Conservation (phyloP, 2,797 vertebrate species). For the Pipistrellus nathusii region DNA sequence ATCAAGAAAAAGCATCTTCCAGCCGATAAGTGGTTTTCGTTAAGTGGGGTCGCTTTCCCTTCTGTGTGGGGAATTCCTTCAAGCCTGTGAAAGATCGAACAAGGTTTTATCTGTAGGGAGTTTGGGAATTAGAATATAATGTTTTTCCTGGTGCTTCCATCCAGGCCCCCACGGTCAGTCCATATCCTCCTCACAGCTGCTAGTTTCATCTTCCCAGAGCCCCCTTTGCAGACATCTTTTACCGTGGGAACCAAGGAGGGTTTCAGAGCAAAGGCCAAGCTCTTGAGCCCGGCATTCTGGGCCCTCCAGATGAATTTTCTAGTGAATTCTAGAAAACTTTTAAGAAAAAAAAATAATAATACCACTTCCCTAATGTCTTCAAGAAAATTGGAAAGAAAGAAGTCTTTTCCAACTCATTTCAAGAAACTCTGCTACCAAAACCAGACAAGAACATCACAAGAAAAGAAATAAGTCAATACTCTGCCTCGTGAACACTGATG, state of each 20-base stretch:
- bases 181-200: background rate
- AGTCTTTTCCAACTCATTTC: constrained; percentile 37
- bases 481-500: background rate
- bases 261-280: constrained; percentile 17
- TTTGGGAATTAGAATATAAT: constrained; percentile 26
- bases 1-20: background rate
- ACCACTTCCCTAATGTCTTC: background rate
- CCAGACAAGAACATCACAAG: background rate
- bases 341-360: background rate
- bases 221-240: background rate
- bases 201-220: constrained; percentile 20
- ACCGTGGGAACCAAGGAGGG: background rate
- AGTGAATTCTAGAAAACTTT: background rate
- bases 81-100: background rate
- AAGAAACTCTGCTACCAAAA: constrained; percentile 6
- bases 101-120: background rate
- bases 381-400: background rate
- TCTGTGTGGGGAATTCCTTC: background rate
- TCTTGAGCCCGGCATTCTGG: background rate
- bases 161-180: background rate
- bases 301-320: background rate
- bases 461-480: background rate
- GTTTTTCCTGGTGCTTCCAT: background rate
- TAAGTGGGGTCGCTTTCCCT: background rate
- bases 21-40: background rate